Percentiles rank a stretch among this genome's conserved stretches.
phyloP scores from a whole-genome alignment of 2,888 invertebrate genomes.

The Conomelus anceps region DNA sequence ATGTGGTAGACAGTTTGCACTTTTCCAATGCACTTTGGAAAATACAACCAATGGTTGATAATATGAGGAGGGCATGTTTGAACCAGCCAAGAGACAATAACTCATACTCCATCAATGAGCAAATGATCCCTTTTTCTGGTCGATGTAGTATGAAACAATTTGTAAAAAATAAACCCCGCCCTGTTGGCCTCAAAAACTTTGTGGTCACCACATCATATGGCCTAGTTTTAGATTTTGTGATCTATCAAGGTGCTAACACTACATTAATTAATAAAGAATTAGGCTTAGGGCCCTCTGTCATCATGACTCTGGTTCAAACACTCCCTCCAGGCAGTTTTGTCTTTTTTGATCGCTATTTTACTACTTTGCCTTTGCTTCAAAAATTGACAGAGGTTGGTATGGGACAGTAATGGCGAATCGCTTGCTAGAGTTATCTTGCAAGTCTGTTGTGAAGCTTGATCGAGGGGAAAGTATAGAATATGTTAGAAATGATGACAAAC shows the following conservation, averaged over 20 bases:
- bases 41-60: constrained; percentile 15
- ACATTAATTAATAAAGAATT: not conserved
- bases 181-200: too few species aligned
- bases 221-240: constrained; percentile 3
- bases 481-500: constrained; percentile 4
- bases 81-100: not conserved
- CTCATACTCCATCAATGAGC: constrained; percentile 17
- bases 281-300: not conserved
- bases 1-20: not conserved
- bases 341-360: constrained; percentile 7
- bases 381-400: not conserved
- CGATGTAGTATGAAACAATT: too few species aligned
- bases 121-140: constrained; percentile 20
- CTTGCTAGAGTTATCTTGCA: not conserved
- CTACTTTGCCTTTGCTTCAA: not conserved
- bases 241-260: constrained; percentile 10
- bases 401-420: not conserved
- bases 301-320: constrained; percentile 2
- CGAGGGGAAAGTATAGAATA: constrained; percentile 1
- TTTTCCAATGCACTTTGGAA: constrained; percentile 14
- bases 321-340: not conserved
- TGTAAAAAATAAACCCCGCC: too few species aligned
- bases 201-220: too few species aligned
- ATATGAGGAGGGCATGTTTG: constrained; percentile 1
- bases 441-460: not conserved